Conservation (phyloP, 2,113 vertebrate species). For the Merops nubicus region DNA sequence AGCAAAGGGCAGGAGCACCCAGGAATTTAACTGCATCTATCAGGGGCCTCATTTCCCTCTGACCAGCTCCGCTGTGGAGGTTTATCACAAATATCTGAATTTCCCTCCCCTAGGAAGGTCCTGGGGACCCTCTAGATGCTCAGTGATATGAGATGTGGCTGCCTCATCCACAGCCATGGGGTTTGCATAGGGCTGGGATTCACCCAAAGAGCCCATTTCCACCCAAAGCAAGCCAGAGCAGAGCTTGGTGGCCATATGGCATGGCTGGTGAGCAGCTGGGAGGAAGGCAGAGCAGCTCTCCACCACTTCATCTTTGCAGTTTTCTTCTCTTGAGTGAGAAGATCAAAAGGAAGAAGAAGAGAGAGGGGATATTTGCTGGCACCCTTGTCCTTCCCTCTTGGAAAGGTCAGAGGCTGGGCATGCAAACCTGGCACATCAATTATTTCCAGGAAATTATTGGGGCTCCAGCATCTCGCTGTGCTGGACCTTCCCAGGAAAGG, state of each 20-base stretch:
- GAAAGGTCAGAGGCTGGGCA: not conserved
- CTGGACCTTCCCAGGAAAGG: not conserved
- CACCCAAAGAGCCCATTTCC: not conserved
- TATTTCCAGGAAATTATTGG: not conserved
- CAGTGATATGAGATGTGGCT: not conserved
- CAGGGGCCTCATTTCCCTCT: rapidly evolving
- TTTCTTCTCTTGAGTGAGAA: not conserved
- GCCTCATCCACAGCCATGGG: not conserved
- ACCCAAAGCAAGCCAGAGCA: not conserved
- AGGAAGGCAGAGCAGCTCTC: not conserved
- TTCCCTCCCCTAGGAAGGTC: not conserved
- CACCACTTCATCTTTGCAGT: not conserved
- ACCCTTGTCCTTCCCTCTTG: not conserved
- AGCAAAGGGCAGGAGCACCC: not conserved
- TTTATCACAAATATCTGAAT: not conserved
- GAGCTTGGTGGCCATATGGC: not conserved
- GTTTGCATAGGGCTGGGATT: not conserved
- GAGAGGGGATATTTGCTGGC: not conserved
- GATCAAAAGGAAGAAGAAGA: not conserved
- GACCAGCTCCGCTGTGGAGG: not conserved
- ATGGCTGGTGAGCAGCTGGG: not conserved
- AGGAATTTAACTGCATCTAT: not conserved
- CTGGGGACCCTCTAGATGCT: not conserved
- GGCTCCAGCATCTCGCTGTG: not conserved
- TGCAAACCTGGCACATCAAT: not conserved